Evolutionary conservation across 2,888 invertebrate species (phyloP).

Genomic region (Stenoptilia bipunctidactyla): DNA sequence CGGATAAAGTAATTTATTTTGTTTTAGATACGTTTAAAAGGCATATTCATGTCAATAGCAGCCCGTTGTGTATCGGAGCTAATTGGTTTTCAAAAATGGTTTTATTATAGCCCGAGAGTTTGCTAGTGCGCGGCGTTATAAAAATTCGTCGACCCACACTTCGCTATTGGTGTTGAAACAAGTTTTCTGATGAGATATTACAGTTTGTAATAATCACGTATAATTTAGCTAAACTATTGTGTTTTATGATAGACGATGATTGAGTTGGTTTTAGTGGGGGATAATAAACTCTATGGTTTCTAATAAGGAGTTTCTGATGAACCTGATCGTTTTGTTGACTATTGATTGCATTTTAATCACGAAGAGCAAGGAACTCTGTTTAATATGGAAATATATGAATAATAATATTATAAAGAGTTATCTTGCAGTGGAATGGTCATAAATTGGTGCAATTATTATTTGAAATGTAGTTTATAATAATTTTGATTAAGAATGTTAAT

Average conservation of each 20-base stretch:
- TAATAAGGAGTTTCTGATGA: too few species aligned
- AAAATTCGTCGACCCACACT: neutral
- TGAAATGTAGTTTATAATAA: too few species aligned
- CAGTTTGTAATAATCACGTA: neutral
- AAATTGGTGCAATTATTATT: too few species aligned
- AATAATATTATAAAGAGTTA: too few species aligned
- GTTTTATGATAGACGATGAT: neutral
- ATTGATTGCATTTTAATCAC: too few species aligned
- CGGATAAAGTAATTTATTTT: constrained; percentile 29
- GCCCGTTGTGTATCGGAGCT: neutral
- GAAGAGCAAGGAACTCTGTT: too few species aligned
- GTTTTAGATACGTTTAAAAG: constrained; percentile 2
- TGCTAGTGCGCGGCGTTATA: neutral
- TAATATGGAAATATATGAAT: too few species aligned
- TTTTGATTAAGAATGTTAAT: too few species aligned
- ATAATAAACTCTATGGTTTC: too few species aligned
- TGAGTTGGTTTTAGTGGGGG: neutral
- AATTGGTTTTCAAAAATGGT: constrained; percentile 1
- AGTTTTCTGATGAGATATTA: neutral
- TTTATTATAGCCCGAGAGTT: neutral
- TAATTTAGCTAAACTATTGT: constrained; percentile 1
- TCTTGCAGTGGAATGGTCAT: too few species aligned
- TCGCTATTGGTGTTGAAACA: neutral
- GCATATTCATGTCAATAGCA: constrained; percentile 3
- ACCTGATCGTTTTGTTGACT: too few species aligned